Evolutionary conservation across 2,113 vertebrate species (phyloP).

Genomic region (Lanius collurio): DNA sequence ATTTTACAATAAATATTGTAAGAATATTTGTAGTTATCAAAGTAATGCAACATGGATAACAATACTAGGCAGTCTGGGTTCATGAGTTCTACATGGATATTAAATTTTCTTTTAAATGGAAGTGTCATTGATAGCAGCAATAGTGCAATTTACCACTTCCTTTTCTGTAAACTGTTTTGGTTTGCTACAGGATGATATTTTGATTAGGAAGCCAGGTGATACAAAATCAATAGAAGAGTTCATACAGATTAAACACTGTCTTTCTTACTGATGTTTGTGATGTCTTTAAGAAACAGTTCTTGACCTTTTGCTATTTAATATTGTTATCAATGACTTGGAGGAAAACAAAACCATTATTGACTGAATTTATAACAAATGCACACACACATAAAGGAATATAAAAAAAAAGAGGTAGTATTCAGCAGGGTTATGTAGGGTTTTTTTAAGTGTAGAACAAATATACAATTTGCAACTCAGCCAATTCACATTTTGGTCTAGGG

Average conservation of each 20-base stretch:
- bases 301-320: constrained; percentile 4
- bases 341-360: neutral
- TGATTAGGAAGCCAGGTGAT: constrained; percentile 23
- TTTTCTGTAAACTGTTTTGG: neutral
- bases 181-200: constrained; percentile 8
- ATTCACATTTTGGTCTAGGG: neutral
- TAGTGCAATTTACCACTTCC: neutral
- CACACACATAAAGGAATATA: neutral
- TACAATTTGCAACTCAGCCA: neutral
- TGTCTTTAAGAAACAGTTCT: neutral
- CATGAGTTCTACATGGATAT: neutral
- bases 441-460: neutral
- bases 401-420: neutral
- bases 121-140: neutral
- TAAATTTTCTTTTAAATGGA: neutral
- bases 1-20: neutral
- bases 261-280: neutral
- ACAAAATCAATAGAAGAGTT: constrained; percentile 37
- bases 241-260: neutral
- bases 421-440: neutral
- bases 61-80: neutral
- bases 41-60: neutral
- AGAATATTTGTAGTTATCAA: neutral
- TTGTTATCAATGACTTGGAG: neutral
- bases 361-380: neutral